Percentiles rank a stretch among this genome's conserved stretches.
These are phyloP conservation scores for Amblyraja radiata DNA, from an alignment of 2,797 vertebrate species.

Conservation along the genomic window DNA sequence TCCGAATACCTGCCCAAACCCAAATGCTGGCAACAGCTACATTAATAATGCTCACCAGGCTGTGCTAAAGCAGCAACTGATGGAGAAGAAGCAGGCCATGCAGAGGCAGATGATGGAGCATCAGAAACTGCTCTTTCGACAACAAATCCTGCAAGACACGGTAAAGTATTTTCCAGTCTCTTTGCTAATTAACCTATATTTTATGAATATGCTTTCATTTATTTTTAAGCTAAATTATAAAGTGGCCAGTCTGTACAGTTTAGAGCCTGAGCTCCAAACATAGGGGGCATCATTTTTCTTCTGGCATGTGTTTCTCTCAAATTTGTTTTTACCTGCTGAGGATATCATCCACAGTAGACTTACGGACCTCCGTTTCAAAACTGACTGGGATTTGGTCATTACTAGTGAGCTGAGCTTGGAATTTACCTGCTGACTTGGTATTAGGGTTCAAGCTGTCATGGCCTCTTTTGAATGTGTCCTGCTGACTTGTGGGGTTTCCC, in stretches of 20 bases:
- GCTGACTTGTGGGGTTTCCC: background rate
- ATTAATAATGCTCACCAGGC: slow-evolving; percentile 67
- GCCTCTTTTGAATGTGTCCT: background rate
- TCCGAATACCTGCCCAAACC: slow-evolving; percentile 64
- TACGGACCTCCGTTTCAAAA: background rate
- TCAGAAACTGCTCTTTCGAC: slow-evolving; percentile 67
- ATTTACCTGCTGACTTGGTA: background rate
- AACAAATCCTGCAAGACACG: slow-evolving; percentile 67
- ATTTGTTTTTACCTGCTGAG: background rate
- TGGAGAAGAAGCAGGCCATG: slow-evolving; percentile 67
- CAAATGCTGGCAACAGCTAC: slow-evolving; percentile 68
- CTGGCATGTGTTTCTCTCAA: background rate
- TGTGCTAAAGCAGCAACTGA: slow-evolving; percentile 67
- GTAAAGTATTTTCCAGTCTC: slow-evolving; percentile 53
- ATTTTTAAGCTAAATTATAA: too few species aligned
- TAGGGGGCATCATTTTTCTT: background rate
- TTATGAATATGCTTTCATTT: background rate
- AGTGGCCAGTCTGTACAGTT: background rate
- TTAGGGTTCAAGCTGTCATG: background rate
- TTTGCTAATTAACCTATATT: background rate
- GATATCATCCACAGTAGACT: background rate
- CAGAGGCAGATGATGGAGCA: slow-evolving; percentile 70
- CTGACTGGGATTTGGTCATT: background rate
- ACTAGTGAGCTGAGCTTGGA: background rate
- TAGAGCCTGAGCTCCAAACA: background rate